Percentiles rank a stretch among this genome's conserved stretches.
Evolutionary conservation across 2,113 vertebrate species (phyloP).

Genomic region (Ailuropoda melanoleuca): DNA sequence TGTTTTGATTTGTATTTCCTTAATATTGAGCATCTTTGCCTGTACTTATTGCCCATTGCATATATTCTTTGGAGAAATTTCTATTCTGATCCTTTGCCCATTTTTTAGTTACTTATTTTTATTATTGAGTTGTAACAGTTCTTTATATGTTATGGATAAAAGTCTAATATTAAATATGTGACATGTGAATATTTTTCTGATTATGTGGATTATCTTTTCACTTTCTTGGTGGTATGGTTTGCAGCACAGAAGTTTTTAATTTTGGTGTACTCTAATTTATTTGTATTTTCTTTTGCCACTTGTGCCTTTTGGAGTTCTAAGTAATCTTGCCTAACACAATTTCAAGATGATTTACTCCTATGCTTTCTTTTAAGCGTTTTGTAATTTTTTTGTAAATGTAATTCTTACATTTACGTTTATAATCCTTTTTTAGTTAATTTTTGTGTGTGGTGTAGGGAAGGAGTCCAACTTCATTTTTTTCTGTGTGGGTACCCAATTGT

Average conservation of each 20-base stretch:
- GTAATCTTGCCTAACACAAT: not conserved
- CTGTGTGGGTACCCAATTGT: not conserved
- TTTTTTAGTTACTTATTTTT: not conserved
- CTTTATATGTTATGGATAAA: not conserved
- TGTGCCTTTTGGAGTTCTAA: conserved; percentile 1
- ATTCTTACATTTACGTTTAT: not conserved
- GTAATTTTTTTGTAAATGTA: not conserved
- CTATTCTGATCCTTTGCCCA: not conserved
- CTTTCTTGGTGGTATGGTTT: not conserved
- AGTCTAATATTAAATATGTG: not conserved
- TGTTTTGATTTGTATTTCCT: not conserved
- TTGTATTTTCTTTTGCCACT: not conserved
- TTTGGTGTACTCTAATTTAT: not conserved
- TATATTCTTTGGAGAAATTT: conserved; percentile 16
- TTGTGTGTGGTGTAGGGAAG: not conserved
- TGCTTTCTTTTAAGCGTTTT: conserved; percentile 2
- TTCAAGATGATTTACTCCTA: conserved; percentile 21
- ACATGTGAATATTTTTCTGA: not conserved
- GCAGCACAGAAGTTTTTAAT: conserved; percentile 8
- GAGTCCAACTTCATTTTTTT: not conserved
- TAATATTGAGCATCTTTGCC: not conserved
- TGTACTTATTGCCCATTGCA: not conserved
- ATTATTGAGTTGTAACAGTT: not conserved
- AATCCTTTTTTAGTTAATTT: conserved; percentile 10
- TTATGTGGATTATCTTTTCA: conserved; percentile 18